Conservation (phyloP, 2,797 vertebrate species). For the Bradypodion pumilum region DNA sequence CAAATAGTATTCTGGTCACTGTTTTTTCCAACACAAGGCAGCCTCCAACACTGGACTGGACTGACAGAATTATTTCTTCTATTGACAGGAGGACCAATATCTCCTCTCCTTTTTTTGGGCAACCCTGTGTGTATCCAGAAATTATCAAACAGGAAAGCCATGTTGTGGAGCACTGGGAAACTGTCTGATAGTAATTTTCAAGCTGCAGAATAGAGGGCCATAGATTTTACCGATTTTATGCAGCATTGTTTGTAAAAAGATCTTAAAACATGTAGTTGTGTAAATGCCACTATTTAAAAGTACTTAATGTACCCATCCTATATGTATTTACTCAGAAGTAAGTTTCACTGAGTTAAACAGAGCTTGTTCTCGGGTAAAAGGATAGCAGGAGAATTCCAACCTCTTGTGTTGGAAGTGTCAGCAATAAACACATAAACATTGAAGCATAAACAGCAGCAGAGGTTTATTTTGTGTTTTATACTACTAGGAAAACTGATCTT, state of each 20-base stretch:
- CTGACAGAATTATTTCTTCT: too few species aligned
- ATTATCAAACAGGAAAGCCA: too few species aligned
- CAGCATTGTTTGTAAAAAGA: slow-evolving; percentile 45
- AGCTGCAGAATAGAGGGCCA: too few species aligned
- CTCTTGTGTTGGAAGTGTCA: slow-evolving; percentile 49
- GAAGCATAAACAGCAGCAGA: slow-evolving; percentile 6
- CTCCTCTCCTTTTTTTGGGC: too few species aligned
- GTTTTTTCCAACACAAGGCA: too few species aligned
- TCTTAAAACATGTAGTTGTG: slow-evolving; percentile 15
- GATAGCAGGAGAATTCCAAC: not conserved
- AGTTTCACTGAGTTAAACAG: not conserved
- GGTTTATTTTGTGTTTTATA: not conserved
- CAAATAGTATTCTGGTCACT: too few species aligned
- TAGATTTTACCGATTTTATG: slow-evolving; percentile 53
- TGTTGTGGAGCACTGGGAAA: too few species aligned
- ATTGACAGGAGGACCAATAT: too few species aligned
- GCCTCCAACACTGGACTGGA: too few species aligned
- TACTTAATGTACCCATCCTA: slow-evolving; percentile 18
- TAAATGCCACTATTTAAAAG: slow-evolving; percentile 32
- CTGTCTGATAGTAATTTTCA: too few species aligned
- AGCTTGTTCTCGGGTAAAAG: not conserved
- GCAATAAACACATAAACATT: too few species aligned
- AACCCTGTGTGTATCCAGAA: too few species aligned
- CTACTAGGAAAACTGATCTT: slow-evolving; percentile 28
- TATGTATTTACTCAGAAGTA: not conserved